These are phyloP conservation scores for Bovichtus variegatus DNA, from an alignment of 2,797 vertebrate species.

Conservation along the genomic window DNA sequence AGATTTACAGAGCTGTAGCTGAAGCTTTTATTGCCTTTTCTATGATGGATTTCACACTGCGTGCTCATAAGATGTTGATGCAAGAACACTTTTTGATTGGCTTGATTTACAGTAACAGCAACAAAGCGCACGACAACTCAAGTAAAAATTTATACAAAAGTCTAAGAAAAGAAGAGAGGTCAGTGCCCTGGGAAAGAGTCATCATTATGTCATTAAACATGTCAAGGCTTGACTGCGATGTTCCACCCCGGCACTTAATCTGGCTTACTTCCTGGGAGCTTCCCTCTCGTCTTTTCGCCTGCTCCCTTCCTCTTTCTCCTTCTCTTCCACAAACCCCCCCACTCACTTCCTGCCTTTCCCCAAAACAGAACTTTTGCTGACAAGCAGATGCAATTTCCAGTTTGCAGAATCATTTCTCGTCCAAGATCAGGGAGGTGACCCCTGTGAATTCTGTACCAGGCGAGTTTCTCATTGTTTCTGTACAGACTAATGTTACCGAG, in stretches of 20 bases:
- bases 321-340: slow-evolving; percentile 6
- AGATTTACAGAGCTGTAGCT: not conserved
- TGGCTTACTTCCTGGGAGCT: slow-evolving; percentile 69
- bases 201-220: slow-evolving; percentile 74
- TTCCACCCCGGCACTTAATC: slow-evolving; percentile 63
- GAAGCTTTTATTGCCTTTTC: slow-evolving; percentile 3
- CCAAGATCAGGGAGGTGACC: slow-evolving; percentile 4
- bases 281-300: slow-evolving; percentile 43
- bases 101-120: slow-evolving; percentile 28
- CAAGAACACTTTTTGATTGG: not conserved
- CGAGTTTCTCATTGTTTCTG: slow-evolving; percentile 23
- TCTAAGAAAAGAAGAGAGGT: slow-evolving; percentile 52
- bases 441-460: not conserved
- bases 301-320: slow-evolving; percentile 26
- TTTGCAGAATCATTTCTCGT: slow-evolving; percentile 66
- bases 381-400: slow-evolving; percentile 41
- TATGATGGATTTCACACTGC: not conserved
- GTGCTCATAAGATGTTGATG: not conserved
- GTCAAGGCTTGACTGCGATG: slow-evolving; percentile 58
- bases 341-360: slow-evolving; percentile 61
- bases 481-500: slow-evolving; percentile 12
- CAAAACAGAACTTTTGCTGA: slow-evolving; percentile 48
- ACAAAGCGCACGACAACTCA: not conserved
- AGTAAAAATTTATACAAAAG: slow-evolving; percentile 25
- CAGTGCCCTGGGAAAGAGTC: slow-evolving; percentile 60